These are phyloP conservation scores for Brachypalpus laphriformis DNA, from an alignment of 2,888 invertebrate species.

Conservation along the genomic window DNA sequence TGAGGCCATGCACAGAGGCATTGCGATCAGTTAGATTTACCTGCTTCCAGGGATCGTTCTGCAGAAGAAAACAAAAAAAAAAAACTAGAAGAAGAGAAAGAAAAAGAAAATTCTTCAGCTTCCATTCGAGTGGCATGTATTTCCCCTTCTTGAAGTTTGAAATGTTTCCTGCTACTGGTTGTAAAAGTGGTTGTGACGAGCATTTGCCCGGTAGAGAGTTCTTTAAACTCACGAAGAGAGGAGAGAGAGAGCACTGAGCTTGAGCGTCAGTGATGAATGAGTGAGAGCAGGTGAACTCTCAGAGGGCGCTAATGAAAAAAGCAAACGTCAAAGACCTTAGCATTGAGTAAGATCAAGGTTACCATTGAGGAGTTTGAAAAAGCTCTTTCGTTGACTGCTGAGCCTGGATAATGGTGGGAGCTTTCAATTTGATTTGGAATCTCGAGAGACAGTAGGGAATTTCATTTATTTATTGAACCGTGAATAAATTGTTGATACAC, in stretches of 20 bases:
- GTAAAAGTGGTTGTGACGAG: conserved; percentile 12
- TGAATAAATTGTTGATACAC: not conserved
- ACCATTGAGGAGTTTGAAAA: conserved; percentile 14
- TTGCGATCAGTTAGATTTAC: conserved; percentile 12
- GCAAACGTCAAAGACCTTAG: conserved; percentile 65
- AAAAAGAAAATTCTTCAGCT: conserved; percentile 51
- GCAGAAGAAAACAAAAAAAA: not conserved
- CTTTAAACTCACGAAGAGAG: not conserved
- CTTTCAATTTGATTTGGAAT: not conserved
- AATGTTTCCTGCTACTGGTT: conserved; percentile 50
- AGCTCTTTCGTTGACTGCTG: conserved; percentile 31
- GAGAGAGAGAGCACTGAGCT: not conserved
- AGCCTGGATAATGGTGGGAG: not conserved
- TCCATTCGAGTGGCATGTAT: conserved; percentile 19
- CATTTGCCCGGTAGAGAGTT: not conserved
- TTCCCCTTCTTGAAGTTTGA: conserved; percentile 38
- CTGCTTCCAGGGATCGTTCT: conserved; percentile 17
- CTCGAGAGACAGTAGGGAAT: not conserved
- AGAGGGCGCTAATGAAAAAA: conserved; percentile 19
- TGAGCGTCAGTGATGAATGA: not conserved
- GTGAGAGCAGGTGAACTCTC: conserved; percentile 28
- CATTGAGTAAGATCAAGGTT: conserved; percentile 72
- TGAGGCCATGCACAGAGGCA: not conserved
- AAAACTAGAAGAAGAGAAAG: conserved; percentile 20
- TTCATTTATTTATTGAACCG: not conserved